Evolutionary conservation across 2,888 invertebrate species (phyloP).

Genomic region (Diloba caeruleocephala): DNA sequence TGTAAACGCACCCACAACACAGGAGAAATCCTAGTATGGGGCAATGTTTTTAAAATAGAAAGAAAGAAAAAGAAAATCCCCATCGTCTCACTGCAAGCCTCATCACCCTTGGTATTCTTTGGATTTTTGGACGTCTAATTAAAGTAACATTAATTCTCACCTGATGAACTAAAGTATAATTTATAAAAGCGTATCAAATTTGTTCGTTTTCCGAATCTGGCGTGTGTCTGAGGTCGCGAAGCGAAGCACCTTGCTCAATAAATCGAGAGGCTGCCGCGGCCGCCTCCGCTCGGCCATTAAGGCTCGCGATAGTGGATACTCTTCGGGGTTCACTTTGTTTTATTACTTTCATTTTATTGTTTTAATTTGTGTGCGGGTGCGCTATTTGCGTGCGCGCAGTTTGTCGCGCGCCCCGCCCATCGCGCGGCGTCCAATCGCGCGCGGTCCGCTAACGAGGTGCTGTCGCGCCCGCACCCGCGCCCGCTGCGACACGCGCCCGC

Average conservation of each 20-base stretch:
- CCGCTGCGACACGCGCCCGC: slow-evolving; percentile 65
- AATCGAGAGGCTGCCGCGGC: slow-evolving; percentile 72
- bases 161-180: slow-evolving; percentile 17
- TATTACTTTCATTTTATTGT: slow-evolving; percentile 89
- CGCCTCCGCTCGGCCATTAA: slow-evolving; percentile 86
- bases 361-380: slow-evolving; percentile 88
- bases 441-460: slow-evolving; percentile 71
- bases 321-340: slow-evolving; percentile 85
- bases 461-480: slow-evolving; percentile 68
- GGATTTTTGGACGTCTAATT: too few relatives aligned
- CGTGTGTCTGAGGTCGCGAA: slow-evolving; percentile 53
- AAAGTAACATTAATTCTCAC: slow-evolving; percentile 6
- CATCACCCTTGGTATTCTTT: too few relatives aligned
- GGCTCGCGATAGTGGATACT: slow-evolving; percentile 83
- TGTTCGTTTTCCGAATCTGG: slow-evolving; percentile 57
- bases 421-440: slow-evolving; percentile 79
- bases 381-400: slow-evolving; percentile 89
- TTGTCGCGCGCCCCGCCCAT: slow-evolving; percentile 83
- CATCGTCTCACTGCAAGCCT: too few relatives aligned
- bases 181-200: slow-evolving; percentile 31
- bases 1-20: too few relatives aligned
- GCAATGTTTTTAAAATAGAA: too few relatives aligned
- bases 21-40: too few relatives aligned
- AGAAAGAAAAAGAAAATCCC: too few relatives aligned
- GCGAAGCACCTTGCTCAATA: slow-evolving; percentile 74